Evolutionary conservation across 2,888 invertebrate species (phyloP).

Genomic region (Cremastobaeus sp.): DNA sequence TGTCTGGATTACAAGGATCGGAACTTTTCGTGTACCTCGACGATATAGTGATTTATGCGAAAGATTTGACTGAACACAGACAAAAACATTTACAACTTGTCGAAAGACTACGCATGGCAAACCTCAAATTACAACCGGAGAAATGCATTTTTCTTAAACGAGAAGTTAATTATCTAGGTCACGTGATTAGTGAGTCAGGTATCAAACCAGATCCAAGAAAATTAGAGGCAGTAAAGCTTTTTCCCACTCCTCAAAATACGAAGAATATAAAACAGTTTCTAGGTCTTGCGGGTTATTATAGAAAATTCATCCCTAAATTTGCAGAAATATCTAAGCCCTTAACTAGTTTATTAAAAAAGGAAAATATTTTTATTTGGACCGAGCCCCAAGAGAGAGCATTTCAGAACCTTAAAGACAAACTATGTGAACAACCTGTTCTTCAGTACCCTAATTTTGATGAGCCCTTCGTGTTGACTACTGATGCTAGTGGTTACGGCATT

Average conservation of each 20-base stretch:
- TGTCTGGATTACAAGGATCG: constrained; percentile 61
- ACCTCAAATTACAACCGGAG: neutral
- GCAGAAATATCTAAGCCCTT: neutral
- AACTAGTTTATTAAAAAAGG: neutral
- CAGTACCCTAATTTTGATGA: too few species aligned
- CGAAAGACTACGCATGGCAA: too few species aligned
- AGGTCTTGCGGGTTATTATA: too few species aligned
- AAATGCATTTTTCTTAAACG: neutral
- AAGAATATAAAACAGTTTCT: neutral
- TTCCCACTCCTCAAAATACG: neutral
- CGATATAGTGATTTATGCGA: constrained; percentile 55
- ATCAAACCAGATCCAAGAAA: too few species aligned
- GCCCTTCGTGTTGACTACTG: neutral
- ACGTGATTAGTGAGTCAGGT: neutral
- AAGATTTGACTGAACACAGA: too few species aligned
- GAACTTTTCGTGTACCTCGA: constrained; percentile 58
- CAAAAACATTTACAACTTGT: too few species aligned
- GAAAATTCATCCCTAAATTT: too few species aligned
- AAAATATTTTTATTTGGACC: neutral
- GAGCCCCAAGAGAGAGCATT: neutral
- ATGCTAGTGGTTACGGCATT: neutral
- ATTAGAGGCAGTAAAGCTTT: neutral
- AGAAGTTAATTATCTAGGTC: neutral
- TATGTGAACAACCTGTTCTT: neutral
- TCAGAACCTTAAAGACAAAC: neutral